phyloP scores from a whole-genome alignment of 2,113 vertebrate genomes.

The Rousettus leschenaultii region DNA sequence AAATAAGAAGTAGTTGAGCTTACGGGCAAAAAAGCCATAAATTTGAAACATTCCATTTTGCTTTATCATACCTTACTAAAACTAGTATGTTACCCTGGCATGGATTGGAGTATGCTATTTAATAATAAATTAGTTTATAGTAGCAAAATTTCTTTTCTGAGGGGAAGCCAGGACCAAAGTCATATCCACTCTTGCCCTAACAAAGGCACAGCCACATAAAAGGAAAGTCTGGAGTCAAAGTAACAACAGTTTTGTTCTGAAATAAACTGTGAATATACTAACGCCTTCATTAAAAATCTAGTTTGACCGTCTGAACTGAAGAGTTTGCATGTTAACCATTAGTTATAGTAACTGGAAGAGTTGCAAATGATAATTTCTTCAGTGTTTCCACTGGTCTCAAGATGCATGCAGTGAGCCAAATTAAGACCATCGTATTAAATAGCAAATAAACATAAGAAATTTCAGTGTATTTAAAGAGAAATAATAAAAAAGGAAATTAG shows the following conservation, averaged over 20 bases:
- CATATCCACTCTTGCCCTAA: slow-evolving; percentile 18
- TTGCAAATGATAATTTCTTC: not conserved
- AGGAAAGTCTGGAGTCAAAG: not conserved
- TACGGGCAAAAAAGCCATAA: not conserved
- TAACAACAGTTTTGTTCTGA: not conserved
- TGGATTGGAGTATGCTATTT: not conserved
- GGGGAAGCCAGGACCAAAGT: not conserved
- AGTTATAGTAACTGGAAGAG: not conserved
- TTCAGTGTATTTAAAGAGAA: not conserved
- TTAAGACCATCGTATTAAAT: not conserved
- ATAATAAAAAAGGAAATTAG: not conserved
- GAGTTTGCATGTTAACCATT: not conserved
- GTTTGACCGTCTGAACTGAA: not conserved
- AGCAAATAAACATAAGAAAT: not conserved
- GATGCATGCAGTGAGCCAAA: not conserved
- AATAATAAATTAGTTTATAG: slow-evolving; percentile 4
- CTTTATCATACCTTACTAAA: not conserved
- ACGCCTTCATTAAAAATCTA: not conserved
- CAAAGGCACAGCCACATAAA: slow-evolving; percentile 9
- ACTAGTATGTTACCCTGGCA: not conserved
- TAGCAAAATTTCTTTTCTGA: not conserved
- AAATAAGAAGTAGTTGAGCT: not conserved
- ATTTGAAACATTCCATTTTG: not conserved
- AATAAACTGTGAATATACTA: not conserved
- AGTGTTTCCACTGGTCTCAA: not conserved